Percentiles rank a stretch among this genome's conserved stretches.
Evolutionary conservation across 2,797 vertebrate species (phyloP).

Genomic region (Sebastes umbrosus): DNA sequence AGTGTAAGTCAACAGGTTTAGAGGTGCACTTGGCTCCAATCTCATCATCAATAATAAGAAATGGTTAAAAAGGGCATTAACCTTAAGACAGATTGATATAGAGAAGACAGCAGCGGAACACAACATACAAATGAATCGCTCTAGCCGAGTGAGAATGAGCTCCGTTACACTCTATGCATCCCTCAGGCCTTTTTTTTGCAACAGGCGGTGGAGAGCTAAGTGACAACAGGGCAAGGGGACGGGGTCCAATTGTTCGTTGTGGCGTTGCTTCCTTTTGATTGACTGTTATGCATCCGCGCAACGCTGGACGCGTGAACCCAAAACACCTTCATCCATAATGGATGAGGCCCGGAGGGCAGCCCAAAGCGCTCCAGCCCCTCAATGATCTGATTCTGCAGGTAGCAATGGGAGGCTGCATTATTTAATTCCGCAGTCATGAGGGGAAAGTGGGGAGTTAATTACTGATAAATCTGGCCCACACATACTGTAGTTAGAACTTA

Average conservation of each 20-base stretch:
- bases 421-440: slow-evolving; percentile 58
- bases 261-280: slow-evolving; percentile 44
- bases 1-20: slow-evolving; percentile 80
- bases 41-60: slow-evolving; percentile 54
- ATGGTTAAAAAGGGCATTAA: slow-evolving; percentile 75
- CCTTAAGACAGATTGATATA: slow-evolving; percentile 62
- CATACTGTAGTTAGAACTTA: neutral
- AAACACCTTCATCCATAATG: slow-evolving; percentile 72
- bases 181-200: slow-evolving; percentile 1
- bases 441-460: slow-evolving; percentile 59
- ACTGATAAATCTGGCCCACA: slow-evolving; percentile 55
- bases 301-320: slow-evolving; percentile 33
- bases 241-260: slow-evolving; percentile 4
- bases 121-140: slow-evolving; percentile 63
- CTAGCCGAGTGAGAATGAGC: slow-evolving; percentile 59
- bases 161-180: slow-evolving; percentile 26
- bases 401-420: slow-evolving; percentile 50
- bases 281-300: slow-evolving; percentile 35
- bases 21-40: slow-evolving; percentile 72
- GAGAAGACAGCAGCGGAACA: slow-evolving; percentile 59
- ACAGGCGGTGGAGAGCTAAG: slow-evolving; percentile 9
- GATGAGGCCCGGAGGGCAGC: slow-evolving; percentile 67
- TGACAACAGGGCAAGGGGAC: slow-evolving; percentile 10
- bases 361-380: slow-evolving; percentile 44
- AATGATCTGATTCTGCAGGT: slow-evolving; percentile 60